Evolutionary conservation across 2,113 vertebrate species (phyloP).

Genomic region (Coracopsis vasa): DNA sequence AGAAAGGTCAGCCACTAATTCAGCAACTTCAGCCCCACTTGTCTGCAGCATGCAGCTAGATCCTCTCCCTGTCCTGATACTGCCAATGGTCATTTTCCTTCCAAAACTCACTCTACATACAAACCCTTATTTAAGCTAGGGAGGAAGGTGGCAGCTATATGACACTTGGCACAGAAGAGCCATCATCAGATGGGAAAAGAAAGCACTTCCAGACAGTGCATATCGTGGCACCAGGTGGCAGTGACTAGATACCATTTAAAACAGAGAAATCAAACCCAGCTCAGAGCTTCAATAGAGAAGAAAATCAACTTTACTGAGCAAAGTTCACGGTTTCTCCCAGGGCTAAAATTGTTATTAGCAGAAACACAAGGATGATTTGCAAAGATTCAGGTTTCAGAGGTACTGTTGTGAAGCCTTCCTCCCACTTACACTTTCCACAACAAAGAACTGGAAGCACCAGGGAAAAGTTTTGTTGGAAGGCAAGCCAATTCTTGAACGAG

Average conservation of each 20-base stretch:
- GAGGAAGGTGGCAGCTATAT: not conserved
- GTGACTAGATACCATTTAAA: not conserved
- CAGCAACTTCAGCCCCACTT: not conserved
- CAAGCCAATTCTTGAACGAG: not conserved
- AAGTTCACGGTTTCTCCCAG: slow-evolving; percentile 4
- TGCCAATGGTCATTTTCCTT: not conserved
- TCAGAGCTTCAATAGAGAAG: not conserved
- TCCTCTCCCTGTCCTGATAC: not conserved
- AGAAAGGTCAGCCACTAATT: not conserved
- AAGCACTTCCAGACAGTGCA: not conserved
- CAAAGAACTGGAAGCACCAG: not conserved
- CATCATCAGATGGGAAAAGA: not conserved
- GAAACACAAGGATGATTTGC: not conserved
- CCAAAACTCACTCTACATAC: not conserved
- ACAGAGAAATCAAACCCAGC: not conserved
- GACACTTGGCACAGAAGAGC: not conserved
- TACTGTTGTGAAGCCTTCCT: not conserved
- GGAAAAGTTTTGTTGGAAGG: slow-evolving; percentile 24
- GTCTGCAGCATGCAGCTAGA: accelerated
- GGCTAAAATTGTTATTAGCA: not conserved
- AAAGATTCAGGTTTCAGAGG: not conserved
- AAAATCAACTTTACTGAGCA: not conserved
- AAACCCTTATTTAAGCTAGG: not conserved
- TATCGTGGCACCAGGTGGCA: not conserved
- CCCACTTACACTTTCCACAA: not conserved